Conservation (phyloP, 2,888 invertebrate species). For the Alloscopus bannaensis region DNA sequence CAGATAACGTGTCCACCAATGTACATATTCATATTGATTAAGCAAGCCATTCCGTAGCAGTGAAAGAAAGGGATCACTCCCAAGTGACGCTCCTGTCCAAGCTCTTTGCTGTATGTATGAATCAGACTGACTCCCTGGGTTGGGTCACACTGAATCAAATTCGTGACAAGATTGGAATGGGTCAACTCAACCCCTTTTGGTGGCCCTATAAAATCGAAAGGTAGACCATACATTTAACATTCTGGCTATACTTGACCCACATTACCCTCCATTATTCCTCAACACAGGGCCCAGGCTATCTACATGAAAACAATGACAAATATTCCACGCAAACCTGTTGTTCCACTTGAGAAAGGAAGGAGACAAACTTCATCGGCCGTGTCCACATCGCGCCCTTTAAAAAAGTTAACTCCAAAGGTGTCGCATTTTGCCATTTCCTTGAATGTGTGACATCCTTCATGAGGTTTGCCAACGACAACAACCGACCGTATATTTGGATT, state of each 20-base stretch:
- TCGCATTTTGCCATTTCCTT: slow-evolving; percentile 70
- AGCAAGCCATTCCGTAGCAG: slow-evolving; percentile 59
- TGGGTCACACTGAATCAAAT: slow-evolving; percentile 61
- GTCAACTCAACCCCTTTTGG: slow-evolving; percentile 70
- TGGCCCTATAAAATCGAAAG: slow-evolving; percentile 40
- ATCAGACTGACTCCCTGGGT: slow-evolving; percentile 28
- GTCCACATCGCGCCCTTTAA: slow-evolving; percentile 59
- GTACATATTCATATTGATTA: slow-evolving; percentile 51
- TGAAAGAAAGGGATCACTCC: slow-evolving; percentile 72
- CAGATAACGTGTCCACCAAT: slow-evolving; percentile 62
- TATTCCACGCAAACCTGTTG: slow-evolving; percentile 78
- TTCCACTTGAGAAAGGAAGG: slow-evolving; percentile 82
- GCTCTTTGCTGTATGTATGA: not conserved
- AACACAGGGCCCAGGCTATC: no score
- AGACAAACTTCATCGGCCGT: slow-evolving; percentile 75
- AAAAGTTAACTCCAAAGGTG: slow-evolving; percentile 51
- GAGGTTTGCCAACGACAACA: slow-evolving; percentile 68
- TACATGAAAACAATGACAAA: no score
- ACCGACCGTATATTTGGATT: slow-evolving; percentile 64
- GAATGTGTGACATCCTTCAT: slow-evolving; percentile 65
- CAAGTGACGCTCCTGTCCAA: slow-evolving; percentile 64
- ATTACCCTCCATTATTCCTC: no score
- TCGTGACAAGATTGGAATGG: slow-evolving; percentile 66
- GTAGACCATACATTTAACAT: no score
- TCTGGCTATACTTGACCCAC: no score